A percentile compares a stretch with the other conserved stretches of the same genome.
Conservation (phyloP, 2,113 vertebrate genomes). For the Camelus dromedarius region DNA sequence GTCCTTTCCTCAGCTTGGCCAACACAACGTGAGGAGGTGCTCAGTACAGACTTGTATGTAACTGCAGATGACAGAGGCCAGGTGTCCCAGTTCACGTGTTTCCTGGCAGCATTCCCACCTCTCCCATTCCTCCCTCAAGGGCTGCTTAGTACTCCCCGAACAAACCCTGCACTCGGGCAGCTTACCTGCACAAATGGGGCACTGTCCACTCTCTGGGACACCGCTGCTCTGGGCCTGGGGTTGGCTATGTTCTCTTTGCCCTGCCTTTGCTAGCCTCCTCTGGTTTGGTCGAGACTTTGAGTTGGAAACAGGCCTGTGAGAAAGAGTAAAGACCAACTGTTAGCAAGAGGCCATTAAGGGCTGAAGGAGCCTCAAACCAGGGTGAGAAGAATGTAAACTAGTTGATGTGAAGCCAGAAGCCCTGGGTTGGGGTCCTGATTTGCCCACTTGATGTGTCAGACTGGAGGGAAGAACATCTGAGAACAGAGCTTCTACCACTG, state of each 20-base stretch:
- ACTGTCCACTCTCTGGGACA: slow-evolving; percentile 54
- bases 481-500: neutral
- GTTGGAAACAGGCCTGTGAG: slow-evolving; percentile 14
- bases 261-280: neutral
- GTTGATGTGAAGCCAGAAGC: neutral
- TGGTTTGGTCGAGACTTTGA: neutral
- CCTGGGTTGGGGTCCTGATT: neutral
- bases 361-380: neutral
- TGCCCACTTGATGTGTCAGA: neutral
- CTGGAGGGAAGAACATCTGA: neutral
- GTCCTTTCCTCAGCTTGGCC: neutral
- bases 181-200: slow-evolving; percentile 88
- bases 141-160: neutral
- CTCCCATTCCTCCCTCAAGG: neutral
- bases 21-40: neutral
- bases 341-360: neutral
- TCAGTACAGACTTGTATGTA: neutral
- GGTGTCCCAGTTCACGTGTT: neutral
- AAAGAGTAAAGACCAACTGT: slow-evolving; percentile 7
- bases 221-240: neutral
- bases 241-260: fast-evolving
- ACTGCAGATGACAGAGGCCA: neutral
- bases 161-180: neutral
- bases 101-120: neutral
- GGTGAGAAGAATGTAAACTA: neutral